A percentile compares a stretch with the other conserved stretches of the same genome.
These are phyloP conservation scores for Colistium nudipinnis DNA, from an alignment of 2,113 vertebrate genomes.

Conservation along the genomic window DNA sequence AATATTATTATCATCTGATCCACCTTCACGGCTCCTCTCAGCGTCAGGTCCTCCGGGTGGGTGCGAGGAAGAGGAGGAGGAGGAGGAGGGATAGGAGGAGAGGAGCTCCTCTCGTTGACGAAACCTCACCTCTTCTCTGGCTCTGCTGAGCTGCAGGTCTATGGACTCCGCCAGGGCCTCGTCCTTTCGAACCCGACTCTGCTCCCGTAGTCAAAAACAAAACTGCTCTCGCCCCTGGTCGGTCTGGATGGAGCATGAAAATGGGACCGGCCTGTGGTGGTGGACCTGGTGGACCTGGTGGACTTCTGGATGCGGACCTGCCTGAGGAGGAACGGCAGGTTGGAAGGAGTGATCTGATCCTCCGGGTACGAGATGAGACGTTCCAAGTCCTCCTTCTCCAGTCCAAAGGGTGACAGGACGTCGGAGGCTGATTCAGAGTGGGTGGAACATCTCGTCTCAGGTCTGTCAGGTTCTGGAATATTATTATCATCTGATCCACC, in stretches of 20 bases:
- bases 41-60: too few relatives aligned
- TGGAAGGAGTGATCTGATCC: slow-evolving; percentile 91
- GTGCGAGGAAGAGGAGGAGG: slow-evolving; percentile 57
- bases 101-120: too few relatives aligned
- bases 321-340: slow-evolving; percentile 91
- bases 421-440: slow-evolving; percentile 91
- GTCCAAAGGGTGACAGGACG: slow-evolving; percentile 90
- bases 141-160: too few relatives aligned
- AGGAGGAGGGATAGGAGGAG: too few relatives aligned
- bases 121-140: too few relatives aligned
- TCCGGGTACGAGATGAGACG: slow-evolving; percentile 91
- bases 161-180: too few relatives aligned
- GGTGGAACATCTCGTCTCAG: slow-evolving; percentile 68
- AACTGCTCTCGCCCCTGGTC: slow-evolving; percentile 14
- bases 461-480: not conserved
- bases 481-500: slow-evolving; percentile 56
- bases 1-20: slow-evolving; percentile 49
- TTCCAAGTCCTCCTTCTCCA: slow-evolving; percentile 93
- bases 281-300: slow-evolving; percentile 74
- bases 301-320: slow-evolving; percentile 90
- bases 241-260: slow-evolving; percentile 18
- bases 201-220: slow-evolving; percentile 94
- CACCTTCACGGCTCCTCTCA: too few relatives aligned
- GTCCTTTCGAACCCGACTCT: too few relatives aligned
- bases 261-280: slow-evolving; percentile 41